Evolutionary conservation across 2,113 vertebrate genomes (phyloP).

Genomic region (Himantopus leucocephalus): DNA sequence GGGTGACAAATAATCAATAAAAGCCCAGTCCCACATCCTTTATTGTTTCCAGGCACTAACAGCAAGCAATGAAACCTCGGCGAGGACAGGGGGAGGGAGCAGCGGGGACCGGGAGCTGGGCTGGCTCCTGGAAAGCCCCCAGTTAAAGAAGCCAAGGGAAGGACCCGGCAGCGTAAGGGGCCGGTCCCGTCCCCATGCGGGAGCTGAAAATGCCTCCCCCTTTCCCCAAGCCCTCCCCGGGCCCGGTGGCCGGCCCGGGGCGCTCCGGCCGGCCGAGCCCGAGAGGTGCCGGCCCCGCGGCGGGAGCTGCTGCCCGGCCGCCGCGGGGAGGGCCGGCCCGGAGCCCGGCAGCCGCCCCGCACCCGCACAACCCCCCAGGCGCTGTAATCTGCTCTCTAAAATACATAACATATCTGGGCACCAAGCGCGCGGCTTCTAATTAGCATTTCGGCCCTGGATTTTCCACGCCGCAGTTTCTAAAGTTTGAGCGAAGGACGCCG

Average conservation of each 20-base stretch:
- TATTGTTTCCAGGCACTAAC: constrained; percentile 60
- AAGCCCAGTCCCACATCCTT: constrained; percentile 16
- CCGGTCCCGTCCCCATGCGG: not conserved
- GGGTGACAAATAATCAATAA: constrained; percentile 79
- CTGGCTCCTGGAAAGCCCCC: not conserved
- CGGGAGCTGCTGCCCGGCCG: not conserved
- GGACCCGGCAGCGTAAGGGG: not conserved
- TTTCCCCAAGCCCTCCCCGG: not conserved
- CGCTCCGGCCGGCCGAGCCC: not conserved
- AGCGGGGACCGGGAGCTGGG: not conserved
- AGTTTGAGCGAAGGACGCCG: constrained; percentile 26
- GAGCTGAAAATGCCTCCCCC: not conserved
- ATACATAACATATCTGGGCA: not conserved
- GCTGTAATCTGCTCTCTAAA: not conserved
- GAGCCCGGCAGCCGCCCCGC: not conserved
- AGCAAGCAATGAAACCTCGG: constrained; percentile 52
- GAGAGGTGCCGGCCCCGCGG: not conserved
- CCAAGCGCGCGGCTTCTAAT: not conserved
- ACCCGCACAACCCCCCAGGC: not conserved
- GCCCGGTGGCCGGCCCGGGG: not conserved
- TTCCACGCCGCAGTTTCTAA: constrained; percentile 30
- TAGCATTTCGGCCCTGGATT: not conserved
- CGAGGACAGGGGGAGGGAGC: not conserved
- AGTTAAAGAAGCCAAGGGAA: not conserved
- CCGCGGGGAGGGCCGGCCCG: not conserved